phyloP scores from a whole-genome alignment of 1,140 invertebrate species.

The Diachasma alloeum region DNA sequence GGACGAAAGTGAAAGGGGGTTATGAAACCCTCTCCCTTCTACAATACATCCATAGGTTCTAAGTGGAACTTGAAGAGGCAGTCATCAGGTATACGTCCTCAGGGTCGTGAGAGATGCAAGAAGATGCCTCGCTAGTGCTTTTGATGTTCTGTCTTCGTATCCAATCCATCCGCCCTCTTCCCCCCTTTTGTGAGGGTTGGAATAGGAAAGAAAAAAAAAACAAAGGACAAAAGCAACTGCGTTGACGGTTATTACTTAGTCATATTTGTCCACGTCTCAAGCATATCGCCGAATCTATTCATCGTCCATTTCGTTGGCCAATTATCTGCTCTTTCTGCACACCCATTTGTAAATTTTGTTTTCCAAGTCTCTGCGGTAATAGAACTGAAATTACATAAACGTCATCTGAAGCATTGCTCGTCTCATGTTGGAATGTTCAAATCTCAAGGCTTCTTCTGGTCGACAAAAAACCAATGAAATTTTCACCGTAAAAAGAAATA shows the following conservation, averaged over 20 bases:
- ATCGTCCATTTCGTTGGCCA: not conserved
- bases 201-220: not conserved
- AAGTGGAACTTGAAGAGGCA: conserved; percentile 2
- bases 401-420: no score
- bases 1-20: not conserved
- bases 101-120: not conserved
- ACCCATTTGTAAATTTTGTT: not conserved
- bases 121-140: not conserved
- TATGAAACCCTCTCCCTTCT: not conserved
- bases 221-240: not conserved
- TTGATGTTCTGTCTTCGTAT: not conserved
- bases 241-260: not conserved
- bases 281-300: not conserved
- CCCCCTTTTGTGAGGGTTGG: not conserved
- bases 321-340: not conserved
- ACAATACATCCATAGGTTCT: not conserved
- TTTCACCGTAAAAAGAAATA: not conserved
- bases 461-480: no score
- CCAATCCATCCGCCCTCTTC: not conserved
- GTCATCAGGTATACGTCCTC: conserved; percentile 5
- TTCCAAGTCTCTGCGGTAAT: no score
- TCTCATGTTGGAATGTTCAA: no score
- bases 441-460: no score
- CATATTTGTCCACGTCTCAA: not conserved
- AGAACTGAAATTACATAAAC: no score